Conservation (phyloP, 1,140 invertebrate genomes). For the Eufriesea mexicana region DNA sequence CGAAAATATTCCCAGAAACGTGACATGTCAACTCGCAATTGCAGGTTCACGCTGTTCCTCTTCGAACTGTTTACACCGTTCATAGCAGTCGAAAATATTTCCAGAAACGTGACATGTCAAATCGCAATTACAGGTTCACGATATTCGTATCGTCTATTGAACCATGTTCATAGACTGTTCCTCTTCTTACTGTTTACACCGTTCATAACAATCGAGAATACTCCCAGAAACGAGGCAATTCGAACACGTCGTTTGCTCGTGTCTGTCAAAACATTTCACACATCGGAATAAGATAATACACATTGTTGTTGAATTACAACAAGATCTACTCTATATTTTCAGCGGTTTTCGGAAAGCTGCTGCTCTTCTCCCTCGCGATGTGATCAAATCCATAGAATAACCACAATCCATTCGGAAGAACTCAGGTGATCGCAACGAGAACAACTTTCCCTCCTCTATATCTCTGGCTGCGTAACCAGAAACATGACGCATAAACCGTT, state of each 20-base stretch:
- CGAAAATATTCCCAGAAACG: no score
- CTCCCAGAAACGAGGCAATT: background rate
- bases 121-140: no score
- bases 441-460: background rate
- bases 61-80: no score
- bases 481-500: conserved; percentile 6
- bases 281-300: background rate
- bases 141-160: background rate
- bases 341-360: background rate
- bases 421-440: background rate
- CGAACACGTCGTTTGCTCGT: no score
- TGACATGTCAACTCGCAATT: no score
- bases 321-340: background rate
- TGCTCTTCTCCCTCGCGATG: background rate
- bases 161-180: no score
- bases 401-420: background rate
- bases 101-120: no score
- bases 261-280: background rate
- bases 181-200: background rate
- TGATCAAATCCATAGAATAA: background rate
- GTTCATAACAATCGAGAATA: background rate
- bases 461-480: background rate
- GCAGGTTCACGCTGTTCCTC: no score
- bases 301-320: background rate
- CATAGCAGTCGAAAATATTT: no score